Conservation (phyloP, 2,113 vertebrate species). For the Isichthys henryi region DNA sequence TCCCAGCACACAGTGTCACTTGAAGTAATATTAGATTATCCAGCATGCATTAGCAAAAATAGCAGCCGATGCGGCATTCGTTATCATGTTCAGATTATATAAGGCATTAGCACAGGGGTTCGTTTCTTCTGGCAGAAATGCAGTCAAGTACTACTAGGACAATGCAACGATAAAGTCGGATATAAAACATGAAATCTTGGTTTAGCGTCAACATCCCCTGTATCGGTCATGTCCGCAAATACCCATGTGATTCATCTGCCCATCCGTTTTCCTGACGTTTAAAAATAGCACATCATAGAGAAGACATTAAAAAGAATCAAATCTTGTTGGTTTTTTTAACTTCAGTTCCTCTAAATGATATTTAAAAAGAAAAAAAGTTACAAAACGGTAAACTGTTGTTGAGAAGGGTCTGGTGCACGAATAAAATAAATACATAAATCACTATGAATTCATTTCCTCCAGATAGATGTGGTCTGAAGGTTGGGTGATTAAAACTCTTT, state of each 20-base stretch:
- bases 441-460: background rate
- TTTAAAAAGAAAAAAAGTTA: background rate
- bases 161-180: slow-evolving; percentile 22
- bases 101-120: slow-evolving; percentile 26
- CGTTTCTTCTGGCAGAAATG: slow-evolving; percentile 19
- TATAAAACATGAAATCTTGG: slow-evolving; percentile 32
- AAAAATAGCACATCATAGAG: slow-evolving; percentile 53
- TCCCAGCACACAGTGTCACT: slow-evolving; percentile 22
- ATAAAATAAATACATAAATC: background rate
- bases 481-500: background rate
- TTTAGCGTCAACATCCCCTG: slow-evolving; percentile 30
- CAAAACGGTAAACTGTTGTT: background rate
- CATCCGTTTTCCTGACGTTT: slow-evolving; percentile 62
- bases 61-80: slow-evolving; percentile 36
- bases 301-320: background rate
- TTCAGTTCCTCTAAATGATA: background rate
- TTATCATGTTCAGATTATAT: slow-evolving; percentile 36
- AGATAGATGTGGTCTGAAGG: background rate
- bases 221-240: slow-evolving; percentile 46
- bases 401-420: background rate
- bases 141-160: slow-evolving; percentile 19
- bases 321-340: background rate
- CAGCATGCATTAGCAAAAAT: slow-evolving; percentile 33
- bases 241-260: slow-evolving; percentile 58
- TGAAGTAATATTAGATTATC: slow-evolving; percentile 30